phyloP scores from a whole-genome alignment of 2,888 invertebrate species.

The Mongoloraphidia duomilia region DNA sequence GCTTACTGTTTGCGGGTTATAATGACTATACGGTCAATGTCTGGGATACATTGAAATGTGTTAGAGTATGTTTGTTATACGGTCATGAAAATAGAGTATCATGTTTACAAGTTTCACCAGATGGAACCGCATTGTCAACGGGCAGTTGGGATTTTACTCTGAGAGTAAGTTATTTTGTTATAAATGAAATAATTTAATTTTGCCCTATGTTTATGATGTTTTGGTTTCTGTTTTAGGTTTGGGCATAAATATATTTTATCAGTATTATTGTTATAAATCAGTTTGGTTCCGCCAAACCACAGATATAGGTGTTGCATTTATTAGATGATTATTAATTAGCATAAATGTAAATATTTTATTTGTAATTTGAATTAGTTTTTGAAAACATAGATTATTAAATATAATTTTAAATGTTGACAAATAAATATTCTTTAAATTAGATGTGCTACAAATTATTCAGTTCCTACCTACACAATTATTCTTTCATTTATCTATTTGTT shows the following conservation, averaged over 20 bases:
- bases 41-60: conserved; percentile 95
- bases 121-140: conserved; percentile 93
- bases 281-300: conserved; percentile 3
- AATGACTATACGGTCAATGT: conserved; percentile 97
- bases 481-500: too few relatives aligned
- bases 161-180: conserved; percentile 38
- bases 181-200: background rate
- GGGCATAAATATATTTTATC: conserved; percentile 19
- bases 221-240: conserved; percentile 19
- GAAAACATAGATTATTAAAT: background rate
- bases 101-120: conserved; percentile 84
- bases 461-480: too few relatives aligned
- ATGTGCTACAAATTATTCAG: too few relatives aligned
- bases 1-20: conserved; percentile 94
- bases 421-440: background rate
- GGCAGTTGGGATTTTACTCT: conserved; percentile 95
- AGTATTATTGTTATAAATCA: background rate
- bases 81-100: conserved; percentile 95
- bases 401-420: background rate
- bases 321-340: conserved; percentile 5
- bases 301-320: conserved; percentile 9
- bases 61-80: conserved; percentile 76
- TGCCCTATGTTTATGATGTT: background rate
- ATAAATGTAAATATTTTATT: conserved; percentile 10
- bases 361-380: background rate